Evolutionary conservation across 2,113 vertebrate species (phyloP), one percentile per base, ranked within the genome.

Genomic region (Pteronura brasiliensis): DNA sequence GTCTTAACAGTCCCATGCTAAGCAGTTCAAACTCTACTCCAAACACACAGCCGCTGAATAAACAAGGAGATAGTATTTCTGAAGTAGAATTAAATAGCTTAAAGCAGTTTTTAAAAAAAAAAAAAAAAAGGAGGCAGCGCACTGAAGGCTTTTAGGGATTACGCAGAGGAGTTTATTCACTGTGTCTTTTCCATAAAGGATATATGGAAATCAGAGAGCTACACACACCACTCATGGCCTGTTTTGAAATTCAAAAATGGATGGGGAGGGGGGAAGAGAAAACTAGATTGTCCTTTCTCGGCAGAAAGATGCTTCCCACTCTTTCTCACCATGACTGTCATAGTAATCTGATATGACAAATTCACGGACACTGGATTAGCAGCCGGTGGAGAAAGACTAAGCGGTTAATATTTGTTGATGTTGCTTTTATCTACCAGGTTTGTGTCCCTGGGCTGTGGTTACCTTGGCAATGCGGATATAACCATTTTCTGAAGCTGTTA

Each of bases 311-410:
- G 99, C 99, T 99, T 99, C 99, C 99, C 99, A 99, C 99, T 99
- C 99, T 80, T 99, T 98, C 99, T 99, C 99, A 99, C 99, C 99
- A 99, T 99, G 99, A 99, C 99, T 99, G 99, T 99, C 99, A 99
- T 99, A 99, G 99, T 99, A 99, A 99, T 99, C 99, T 99, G 99
- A 99, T 99, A 99, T 99, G 99, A 99, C 99, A 99, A 99, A 99
- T 99, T 99, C 99, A 99, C 99, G 99, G 99, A 99, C 99, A 99
- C 99, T 99, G 99, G 99, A 99, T 99, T 99, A 99, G 99, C 99
- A 99, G 99, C 99, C 98, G 98, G 99, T 99, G 99, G 99, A 99
- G 99, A 99, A 99, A 99, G 99, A 99, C 99, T 99, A 99, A 99
- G 99, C 99, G 99, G 99, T 99, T 99, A 99, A 99, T 99, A 99